Evolutionary conservation across 2,888 invertebrate species (phyloP).

Genomic region (Apeira syringaria): DNA sequence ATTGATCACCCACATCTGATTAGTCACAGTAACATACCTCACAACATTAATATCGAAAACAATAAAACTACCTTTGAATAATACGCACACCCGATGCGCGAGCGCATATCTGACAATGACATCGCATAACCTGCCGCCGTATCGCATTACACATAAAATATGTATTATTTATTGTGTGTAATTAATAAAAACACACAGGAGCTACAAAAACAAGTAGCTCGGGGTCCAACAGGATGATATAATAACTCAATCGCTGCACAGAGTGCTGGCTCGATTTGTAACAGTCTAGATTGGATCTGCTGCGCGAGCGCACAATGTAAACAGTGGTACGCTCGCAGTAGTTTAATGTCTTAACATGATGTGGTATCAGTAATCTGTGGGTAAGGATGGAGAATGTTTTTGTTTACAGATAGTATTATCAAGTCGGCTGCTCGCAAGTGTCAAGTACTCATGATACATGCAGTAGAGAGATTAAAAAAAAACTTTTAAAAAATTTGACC

Average conservation of each 20-base stretch:
- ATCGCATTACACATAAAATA: conserved; percentile 82
- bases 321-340: conserved; percentile 54
- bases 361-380: conserved; percentile 48
- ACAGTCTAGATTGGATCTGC: conserved; percentile 78
- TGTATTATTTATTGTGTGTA: conserved; percentile 80
- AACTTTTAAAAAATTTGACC: no score
- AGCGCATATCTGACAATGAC: conserved; percentile 62
- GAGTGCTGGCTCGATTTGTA: conserved; percentile 74
- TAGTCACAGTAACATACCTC: conserved; percentile 35
- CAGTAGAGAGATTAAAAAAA: no score
- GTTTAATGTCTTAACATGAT: conserved; percentile 77
- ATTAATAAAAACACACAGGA: conserved; percentile 82
- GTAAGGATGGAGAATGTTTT: conserved; percentile 1
- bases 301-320: conserved; percentile 55
- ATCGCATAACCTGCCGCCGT: conserved; percentile 68
- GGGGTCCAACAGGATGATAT: conserved; percentile 73
- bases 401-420: neutral
- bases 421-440: no score
- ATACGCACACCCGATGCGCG: conserved; percentile 61
- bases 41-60: conserved; percentile 65
- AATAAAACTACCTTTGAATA: conserved; percentile 75
- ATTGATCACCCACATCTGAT: conserved; percentile 45
- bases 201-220: conserved; percentile 80
- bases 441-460: no score
- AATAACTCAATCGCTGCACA: conserved; percentile 82